phyloP scores from a whole-genome alignment of 2,113 vertebrate genomes.

The Eptesicus fuscus region DNA sequence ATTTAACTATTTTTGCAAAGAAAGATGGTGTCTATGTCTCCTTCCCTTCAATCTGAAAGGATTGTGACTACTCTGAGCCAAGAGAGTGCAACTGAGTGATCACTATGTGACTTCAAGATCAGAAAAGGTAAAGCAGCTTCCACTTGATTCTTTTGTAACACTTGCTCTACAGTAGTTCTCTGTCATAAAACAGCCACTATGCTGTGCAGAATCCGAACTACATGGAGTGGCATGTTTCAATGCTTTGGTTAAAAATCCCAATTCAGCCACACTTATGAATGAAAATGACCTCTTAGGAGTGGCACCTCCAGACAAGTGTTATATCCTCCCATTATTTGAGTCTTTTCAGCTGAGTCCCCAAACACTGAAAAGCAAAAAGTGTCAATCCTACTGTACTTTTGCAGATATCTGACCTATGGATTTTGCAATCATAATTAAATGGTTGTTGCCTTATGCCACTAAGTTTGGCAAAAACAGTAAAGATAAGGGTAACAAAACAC shows the following conservation, averaged over 20 bases:
- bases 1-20: neutral
- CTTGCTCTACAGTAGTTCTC: neutral
- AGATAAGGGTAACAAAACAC: neutral
- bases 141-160: neutral
- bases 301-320: neutral
- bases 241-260: neutral
- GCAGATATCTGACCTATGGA: neutral
- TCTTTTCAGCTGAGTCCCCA: neutral
- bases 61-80: neutral
- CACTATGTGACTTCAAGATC: neutral
- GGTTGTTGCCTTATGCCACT: neutral
- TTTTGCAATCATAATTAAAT: neutral
- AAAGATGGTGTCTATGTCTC: neutral
- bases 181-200: neutral
- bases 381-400: neutral
- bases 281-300: neutral
- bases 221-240: neutral
- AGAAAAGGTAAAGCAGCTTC: neutral
- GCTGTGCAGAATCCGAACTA: neutral
- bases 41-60: neutral
- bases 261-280: rapidly evolving
- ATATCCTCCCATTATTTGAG: neutral
- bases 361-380: neutral
- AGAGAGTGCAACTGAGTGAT: neutral
- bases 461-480: neutral